Evolutionary conservation across 2,797 vertebrate genomes (phyloP).

Genomic region (Lemur catta): DNA sequence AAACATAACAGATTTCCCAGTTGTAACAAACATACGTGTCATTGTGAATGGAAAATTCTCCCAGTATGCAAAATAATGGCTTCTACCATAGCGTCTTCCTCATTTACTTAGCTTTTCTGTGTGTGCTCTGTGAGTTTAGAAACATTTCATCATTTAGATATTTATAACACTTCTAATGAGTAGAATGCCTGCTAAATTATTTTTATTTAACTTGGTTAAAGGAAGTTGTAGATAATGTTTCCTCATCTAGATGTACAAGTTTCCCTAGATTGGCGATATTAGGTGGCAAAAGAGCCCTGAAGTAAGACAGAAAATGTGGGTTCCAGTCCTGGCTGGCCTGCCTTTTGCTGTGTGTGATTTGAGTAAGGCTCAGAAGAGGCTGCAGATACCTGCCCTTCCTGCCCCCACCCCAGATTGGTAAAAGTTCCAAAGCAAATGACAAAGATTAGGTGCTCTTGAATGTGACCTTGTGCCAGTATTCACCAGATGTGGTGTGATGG

Average conservation of each 20-base stretch:
- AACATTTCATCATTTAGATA: not conserved
- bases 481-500: not conserved
- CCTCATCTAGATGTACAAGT: not conserved
- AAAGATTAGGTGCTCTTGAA: not conserved
- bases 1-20: not conserved
- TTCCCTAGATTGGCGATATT: not conserved
- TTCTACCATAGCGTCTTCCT: not conserved
- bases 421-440: not conserved
- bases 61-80: not conserved
- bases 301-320: not conserved
- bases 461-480: not conserved
- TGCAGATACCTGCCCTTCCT: not conserved
- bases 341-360: not conserved
- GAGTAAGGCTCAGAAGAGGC: not conserved
- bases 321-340: not conserved
- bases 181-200: not conserved
- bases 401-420: fast-evolving
- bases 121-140: not conserved
- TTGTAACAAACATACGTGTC: not conserved
- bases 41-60: not conserved
- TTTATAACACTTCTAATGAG: not conserved
- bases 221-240: not conserved
- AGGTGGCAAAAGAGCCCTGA: not conserved
- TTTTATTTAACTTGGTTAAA: not conserved
- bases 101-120: not conserved